Evolutionary conservation across 2,888 invertebrate genomes (phyloP), one percentile per base, ranked within the genome.

Genomic region (Cataglyphis albicans): DNA sequence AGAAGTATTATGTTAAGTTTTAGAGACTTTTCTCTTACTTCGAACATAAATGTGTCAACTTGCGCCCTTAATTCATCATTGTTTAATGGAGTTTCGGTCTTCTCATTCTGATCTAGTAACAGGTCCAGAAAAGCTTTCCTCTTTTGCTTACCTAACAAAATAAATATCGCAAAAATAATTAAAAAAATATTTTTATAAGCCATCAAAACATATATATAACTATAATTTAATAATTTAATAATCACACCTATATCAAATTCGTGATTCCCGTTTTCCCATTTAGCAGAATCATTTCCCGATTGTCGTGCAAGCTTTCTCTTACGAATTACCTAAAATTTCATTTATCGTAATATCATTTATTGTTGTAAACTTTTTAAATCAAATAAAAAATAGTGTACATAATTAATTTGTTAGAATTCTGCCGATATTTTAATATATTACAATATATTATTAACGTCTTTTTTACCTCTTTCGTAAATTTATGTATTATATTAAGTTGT

Each of bases 41-140:
- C 97, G 93, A 97, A 97, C 96, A 97, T 96, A 88, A 97, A 97
- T 0, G 97, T 97, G 87, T 97, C 96, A 0, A 97, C 97, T 95
- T 97, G 97, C 92, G 97, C 96, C 78, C 96, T 95, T 63, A 97
- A 95, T 84, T 96, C 96, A 44, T 96, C 92, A 86, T 96, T 96
- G 12, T 95, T 95, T 64, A 97, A 93, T 5, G 95, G 96, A 84
- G 95, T 93, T 1, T 96, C 96, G 87, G 96, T 96, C 18, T 96
- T 95, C 89, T 95, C 96, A 64, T 90, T 91, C 3, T 96, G 95
- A 68, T 96, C 95, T 18, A 97, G 93, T 5, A 97, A 92, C 57
- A 97, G 94, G 94, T 97, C 97, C 90, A 97, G 94, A 91, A 97
- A 97, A 0, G 96, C 96, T 91, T 96, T 95, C 91, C 96, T 96